Evolutionary conservation across 2,113 vertebrate genomes (phyloP).

Genomic region (Elephantulus edwardii): DNA sequence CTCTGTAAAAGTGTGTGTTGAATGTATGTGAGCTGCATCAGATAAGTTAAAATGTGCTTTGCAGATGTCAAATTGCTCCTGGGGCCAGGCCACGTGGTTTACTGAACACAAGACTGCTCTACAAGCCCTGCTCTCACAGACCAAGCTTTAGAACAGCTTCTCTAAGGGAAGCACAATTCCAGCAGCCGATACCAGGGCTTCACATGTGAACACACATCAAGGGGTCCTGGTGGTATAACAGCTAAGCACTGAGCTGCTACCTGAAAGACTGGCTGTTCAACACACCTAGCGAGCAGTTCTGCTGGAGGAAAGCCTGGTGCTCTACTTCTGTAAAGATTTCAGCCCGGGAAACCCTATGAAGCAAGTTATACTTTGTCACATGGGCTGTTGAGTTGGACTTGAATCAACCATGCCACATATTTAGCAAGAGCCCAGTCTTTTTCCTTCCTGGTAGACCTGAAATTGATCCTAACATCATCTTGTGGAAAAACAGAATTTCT

Average conservation of each 20-base stretch:
- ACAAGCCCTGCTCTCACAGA: too few species aligned
- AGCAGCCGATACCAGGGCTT: rapidly evolving
- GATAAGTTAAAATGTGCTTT: neutral
- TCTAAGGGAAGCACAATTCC: rapidly evolving
- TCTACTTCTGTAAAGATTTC: neutral
- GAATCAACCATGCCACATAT: neutral
- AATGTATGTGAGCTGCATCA: neutral
- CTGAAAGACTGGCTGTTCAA: neutral
- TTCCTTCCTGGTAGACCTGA: neutral
- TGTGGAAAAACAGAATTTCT: neutral
- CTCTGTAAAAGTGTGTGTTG: neutral
- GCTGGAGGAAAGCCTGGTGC: neutral
- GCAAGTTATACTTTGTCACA: neutral
- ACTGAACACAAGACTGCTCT: neutral
- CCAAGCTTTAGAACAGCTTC: rapidly evolving
- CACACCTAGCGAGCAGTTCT: too few species aligned
- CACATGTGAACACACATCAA: neutral
- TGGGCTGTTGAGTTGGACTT: neutral
- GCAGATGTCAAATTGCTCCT: neutral
- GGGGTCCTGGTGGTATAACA: neutral
- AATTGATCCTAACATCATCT: neutral
- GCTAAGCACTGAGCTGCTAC: neutral
- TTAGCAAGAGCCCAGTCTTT: neutral
- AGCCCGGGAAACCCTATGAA: neutral
- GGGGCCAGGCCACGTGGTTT: rapidly evolving